A percentile compares a stretch with the other conserved stretches of the same genome.
Evolutionary conservation across 1,140 invertebrate species (phyloP).

Genomic region (Cydia splendana): DNA sequence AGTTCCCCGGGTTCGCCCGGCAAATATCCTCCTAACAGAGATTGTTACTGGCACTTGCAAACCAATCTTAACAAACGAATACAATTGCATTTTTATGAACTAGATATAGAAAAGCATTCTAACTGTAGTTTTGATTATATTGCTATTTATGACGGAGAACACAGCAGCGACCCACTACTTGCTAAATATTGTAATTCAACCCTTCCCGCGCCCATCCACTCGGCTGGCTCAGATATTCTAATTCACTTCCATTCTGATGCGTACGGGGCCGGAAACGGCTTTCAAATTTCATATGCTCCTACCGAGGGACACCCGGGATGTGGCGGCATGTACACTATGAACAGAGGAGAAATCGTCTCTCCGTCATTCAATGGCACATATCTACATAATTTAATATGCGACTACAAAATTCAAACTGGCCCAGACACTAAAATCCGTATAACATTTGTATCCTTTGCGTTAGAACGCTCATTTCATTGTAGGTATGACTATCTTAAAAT

Average conservation of each 20-base stretch:
- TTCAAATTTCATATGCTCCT: slow-evolving; percentile 88
- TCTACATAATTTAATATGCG: slow-evolving; percentile 84
- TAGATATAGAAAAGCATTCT: slow-evolving; percentile 87
- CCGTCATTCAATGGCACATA: slow-evolving; percentile 83
- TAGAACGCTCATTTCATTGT: slow-evolving; percentile 83
- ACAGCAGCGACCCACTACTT: slow-evolving; percentile 76
- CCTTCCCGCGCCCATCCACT: slow-evolving; percentile 84
- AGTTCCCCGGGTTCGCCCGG: slow-evolving; percentile 91
- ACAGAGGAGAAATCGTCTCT: slow-evolving; percentile 83
- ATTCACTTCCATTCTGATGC: slow-evolving; percentile 91
- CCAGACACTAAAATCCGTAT: slow-evolving; percentile 82
- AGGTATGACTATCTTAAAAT: slow-evolving; percentile 85
- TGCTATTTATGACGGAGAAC: slow-evolving; percentile 84
- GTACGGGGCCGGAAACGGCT: slow-evolving; percentile 84
- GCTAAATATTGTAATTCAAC: slow-evolving; percentile 86
- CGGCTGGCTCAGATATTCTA: slow-evolving; percentile 82
- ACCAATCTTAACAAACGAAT: slow-evolving; percentile 87
- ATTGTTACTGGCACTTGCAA: slow-evolving; percentile 89
- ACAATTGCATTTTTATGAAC: slow-evolving; percentile 89
- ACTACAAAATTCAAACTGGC: slow-evolving; percentile 87
- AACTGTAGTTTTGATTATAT: slow-evolving; percentile 91
- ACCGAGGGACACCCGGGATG: slow-evolving; percentile 89
- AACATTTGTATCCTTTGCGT: slow-evolving; percentile 83
- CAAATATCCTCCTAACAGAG: slow-evolving; percentile 87
- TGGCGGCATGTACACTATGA: slow-evolving; percentile 86